These are phyloP conservation scores for Sisyra nigra DNA, from an alignment of 2,888 invertebrate genomes.

Conservation along the genomic window DNA sequence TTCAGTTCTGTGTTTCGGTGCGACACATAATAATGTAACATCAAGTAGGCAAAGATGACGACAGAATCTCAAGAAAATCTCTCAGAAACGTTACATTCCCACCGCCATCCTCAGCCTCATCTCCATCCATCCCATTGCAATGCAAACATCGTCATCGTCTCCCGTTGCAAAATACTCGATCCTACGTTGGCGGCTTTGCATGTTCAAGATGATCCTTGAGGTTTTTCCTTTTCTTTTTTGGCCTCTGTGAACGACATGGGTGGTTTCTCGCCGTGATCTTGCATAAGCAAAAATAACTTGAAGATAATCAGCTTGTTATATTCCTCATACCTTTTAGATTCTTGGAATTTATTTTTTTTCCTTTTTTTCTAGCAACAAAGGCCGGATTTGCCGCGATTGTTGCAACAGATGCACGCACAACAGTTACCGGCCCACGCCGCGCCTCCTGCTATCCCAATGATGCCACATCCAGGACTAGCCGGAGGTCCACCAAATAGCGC, in stretches of 20 bases:
- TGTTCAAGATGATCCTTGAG: too few species aligned
- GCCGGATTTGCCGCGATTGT: conserved; percentile 62
- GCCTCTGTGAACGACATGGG: too few species aligned
- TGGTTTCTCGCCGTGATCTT: conserved; percentile 5
- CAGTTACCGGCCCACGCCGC: conserved; percentile 56
- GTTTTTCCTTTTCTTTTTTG: too few species aligned
- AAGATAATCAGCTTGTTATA: conserved; percentile 2
- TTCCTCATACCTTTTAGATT: too few species aligned
- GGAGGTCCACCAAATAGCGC: conserved; percentile 35
- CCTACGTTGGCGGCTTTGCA: too few species aligned
- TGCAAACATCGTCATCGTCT: too few species aligned
- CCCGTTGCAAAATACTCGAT: too few species aligned
- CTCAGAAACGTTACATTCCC: conserved; percentile 3
- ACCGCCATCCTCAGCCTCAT: not conserved
- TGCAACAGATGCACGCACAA: conserved; percentile 90
- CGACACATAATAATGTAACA: too few species aligned
- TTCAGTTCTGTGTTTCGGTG: too few species aligned
- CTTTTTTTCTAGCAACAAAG: conserved; percentile 59
- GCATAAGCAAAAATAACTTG: conserved; percentile 7
- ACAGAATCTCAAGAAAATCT: not conserved
- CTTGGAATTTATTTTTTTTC: conserved; percentile 7
- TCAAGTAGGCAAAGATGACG: too few species aligned
- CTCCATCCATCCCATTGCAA: too few species aligned
- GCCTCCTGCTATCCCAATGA: conserved; percentile 56
- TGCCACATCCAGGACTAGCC: conserved; percentile 45